Evolutionary conservation across 2,797 vertebrate genomes (phyloP).

Genomic region (Labroides dimidiatus): DNA sequence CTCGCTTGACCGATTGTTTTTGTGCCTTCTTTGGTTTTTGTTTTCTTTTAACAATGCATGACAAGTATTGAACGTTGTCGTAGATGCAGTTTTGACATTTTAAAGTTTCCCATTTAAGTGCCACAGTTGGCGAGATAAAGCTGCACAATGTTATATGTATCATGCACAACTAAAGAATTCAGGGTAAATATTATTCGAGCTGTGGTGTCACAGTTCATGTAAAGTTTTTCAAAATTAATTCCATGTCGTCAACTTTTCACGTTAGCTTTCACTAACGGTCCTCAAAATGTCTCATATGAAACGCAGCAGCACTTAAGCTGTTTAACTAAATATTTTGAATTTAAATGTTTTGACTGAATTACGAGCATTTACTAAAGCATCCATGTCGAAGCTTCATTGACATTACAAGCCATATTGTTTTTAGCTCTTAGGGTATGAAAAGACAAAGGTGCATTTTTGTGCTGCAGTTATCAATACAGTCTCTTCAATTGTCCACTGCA

Average conservation of each 20-base stretch:
- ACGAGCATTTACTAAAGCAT: slow-evolving; percentile 5
- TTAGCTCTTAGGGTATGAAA: slow-evolving; percentile 12
- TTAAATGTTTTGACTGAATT: slow-evolving; percentile 10
- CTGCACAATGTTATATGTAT: slow-evolving; percentile 10
- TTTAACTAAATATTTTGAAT: slow-evolving; percentile 10
- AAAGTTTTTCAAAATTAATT: slow-evolving; percentile 12
- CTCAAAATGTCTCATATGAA: not conserved
- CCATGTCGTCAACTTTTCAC: not conserved
- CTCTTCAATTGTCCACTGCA: slow-evolving; percentile 60
- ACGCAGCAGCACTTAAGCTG: slow-evolving; percentile 14
- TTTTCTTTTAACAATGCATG: slow-evolving; percentile 45
- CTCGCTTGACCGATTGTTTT: slow-evolving; percentile 18
- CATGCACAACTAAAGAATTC: not conserved
- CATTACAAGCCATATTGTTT: slow-evolving; percentile 31
- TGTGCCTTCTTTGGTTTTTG: slow-evolving; percentile 15
- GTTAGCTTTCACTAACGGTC: slow-evolving; percentile 13
- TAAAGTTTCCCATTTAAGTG: slow-evolving; percentile 21
- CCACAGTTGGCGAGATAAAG: slow-evolving; percentile 11
- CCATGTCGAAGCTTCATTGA: slow-evolving; percentile 12
- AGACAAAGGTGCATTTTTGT: slow-evolving; percentile 55
- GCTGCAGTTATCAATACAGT: slow-evolving; percentile 45
- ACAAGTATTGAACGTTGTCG: slow-evolving; percentile 34
- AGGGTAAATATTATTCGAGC: slow-evolving; percentile 1
- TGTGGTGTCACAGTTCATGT: slow-evolving; percentile 7
- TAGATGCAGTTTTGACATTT: slow-evolving; percentile 14